Evolutionary conservation across 2,113 vertebrate genomes (phyloP).

Genomic region (Noctilio leporinus): DNA sequence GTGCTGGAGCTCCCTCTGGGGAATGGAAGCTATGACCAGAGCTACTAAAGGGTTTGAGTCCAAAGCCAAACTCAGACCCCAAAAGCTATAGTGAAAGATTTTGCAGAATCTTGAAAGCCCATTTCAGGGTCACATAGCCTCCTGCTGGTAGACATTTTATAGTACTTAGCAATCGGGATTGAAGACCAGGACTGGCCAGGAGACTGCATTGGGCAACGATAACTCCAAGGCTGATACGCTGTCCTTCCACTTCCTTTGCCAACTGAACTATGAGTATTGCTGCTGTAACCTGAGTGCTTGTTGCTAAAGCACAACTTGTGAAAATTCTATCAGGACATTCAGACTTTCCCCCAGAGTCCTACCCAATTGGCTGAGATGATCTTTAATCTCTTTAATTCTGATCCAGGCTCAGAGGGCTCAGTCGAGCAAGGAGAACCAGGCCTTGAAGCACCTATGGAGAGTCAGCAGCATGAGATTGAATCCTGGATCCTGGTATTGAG

Average conservation of each 20-base stretch:
- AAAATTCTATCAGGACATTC: slow-evolving; percentile 83
- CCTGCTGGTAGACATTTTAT: slow-evolving; percentile 88
- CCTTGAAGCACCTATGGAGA: slow-evolving; percentile 68
- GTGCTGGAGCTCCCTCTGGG: neutral
- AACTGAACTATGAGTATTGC: slow-evolving; percentile 83
- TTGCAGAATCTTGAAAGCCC: slow-evolving; percentile 78
- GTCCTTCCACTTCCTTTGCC: slow-evolving; percentile 83
- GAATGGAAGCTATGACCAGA: neutral
- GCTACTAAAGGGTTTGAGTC: neutral
- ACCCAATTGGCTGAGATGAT: slow-evolving; percentile 79
- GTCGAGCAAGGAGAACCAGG: slow-evolving; percentile 69
- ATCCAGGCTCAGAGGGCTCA: slow-evolving; percentile 75
- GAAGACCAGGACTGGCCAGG: slow-evolving; percentile 87
- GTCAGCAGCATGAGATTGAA: slow-evolving; percentile 79
- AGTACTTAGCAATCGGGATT: slow-evolving; percentile 88
- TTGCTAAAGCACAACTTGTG: slow-evolving; percentile 81
- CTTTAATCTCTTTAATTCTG: slow-evolving; percentile 86
- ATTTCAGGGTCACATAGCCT: slow-evolving; percentile 76
- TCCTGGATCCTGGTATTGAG: slow-evolving; percentile 80
- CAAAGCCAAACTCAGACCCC: neutral
- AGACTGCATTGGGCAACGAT: slow-evolving; percentile 31
- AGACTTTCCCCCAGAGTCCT: slow-evolving; percentile 79
- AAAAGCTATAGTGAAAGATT: slow-evolving; percentile 89
- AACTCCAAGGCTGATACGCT: slow-evolving; percentile 78
- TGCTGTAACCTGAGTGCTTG: slow-evolving; percentile 77